These are phyloP conservation scores for Drosophila nr. medialis DNA, from an alignment of 2,888 invertebrate species.

Conservation along the genomic window DNA sequence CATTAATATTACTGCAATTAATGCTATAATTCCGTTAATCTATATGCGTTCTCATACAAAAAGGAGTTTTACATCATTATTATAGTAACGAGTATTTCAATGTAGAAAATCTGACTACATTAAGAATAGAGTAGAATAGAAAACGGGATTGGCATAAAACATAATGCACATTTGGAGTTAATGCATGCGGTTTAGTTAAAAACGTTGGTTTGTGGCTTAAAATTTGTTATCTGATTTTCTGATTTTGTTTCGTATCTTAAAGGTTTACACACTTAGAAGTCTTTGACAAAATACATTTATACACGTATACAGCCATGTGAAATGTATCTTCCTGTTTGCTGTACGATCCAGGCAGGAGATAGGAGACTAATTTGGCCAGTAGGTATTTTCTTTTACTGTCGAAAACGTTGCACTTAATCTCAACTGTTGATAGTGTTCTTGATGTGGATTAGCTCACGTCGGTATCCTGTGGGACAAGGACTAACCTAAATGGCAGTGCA, in stretches of 20 bases:
- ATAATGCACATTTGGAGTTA: conserved; percentile 47
- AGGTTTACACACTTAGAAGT: conserved; percentile 75
- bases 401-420: conserved; percentile 39
- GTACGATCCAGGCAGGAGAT: conserved; percentile 21
- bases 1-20: conserved; percentile 38
- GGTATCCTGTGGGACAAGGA: conserved; percentile 19
- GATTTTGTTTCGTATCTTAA: conserved; percentile 36
- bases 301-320: conserved; percentile 68
- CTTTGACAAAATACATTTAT: conserved; percentile 73
- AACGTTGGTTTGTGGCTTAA: conserved; percentile 40
- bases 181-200: conserved; percentile 60
- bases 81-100: conserved; percentile 48
- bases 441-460: conserved; percentile 13
- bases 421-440: conserved; percentile 19
- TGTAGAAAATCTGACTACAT: conserved; percentile 59
- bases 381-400: conserved; percentile 27
- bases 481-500: conserved; percentile 30
- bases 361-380: conserved; percentile 74
- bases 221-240: conserved; percentile 30
- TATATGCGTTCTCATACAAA: conserved; percentile 44
- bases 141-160: conserved; percentile 54
- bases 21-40: conserved; percentile 35
- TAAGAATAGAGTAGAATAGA: conserved; percentile 35
- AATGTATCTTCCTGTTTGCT: conserved; percentile 47
- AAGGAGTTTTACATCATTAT: conserved; percentile 20